Conservation (phyloP, 2,113 vertebrate genomes). For the Anseranas semipalmata region DNA sequence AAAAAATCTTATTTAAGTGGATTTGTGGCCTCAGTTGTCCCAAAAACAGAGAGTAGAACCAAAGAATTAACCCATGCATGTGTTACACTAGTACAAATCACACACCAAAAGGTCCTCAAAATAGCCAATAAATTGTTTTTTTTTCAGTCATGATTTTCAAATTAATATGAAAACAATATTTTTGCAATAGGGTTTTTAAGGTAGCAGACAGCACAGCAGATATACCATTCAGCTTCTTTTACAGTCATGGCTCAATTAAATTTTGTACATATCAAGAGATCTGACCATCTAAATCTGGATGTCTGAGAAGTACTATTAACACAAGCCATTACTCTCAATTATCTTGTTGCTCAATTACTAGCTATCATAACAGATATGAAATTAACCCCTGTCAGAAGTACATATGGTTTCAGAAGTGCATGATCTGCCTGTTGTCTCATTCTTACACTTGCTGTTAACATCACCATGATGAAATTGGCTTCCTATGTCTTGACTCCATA, state of each 20-base stretch:
- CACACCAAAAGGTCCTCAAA: background rate
- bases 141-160: background rate
- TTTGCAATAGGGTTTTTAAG: background rate
- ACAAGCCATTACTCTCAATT: slow-evolving; percentile 26
- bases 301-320: slow-evolving; percentile 4
- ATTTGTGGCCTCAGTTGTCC: background rate
- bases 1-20: background rate
- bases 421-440: background rate
- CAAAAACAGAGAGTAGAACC: background rate
- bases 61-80: background rate
- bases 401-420: background rate
- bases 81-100: background rate
- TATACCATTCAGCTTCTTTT: background rate
- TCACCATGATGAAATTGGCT: background rate
- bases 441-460: background rate
- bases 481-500: background rate
- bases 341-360: background rate
- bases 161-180: background rate
- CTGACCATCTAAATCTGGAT: background rate
- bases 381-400: background rate
- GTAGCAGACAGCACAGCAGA: background rate
- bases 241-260: background rate
- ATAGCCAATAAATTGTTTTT: background rate
- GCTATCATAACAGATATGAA: background rate
- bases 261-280: background rate